phyloP scores from a whole-genome alignment of 2,113 vertebrate species.

The Zeus faber region DNA sequence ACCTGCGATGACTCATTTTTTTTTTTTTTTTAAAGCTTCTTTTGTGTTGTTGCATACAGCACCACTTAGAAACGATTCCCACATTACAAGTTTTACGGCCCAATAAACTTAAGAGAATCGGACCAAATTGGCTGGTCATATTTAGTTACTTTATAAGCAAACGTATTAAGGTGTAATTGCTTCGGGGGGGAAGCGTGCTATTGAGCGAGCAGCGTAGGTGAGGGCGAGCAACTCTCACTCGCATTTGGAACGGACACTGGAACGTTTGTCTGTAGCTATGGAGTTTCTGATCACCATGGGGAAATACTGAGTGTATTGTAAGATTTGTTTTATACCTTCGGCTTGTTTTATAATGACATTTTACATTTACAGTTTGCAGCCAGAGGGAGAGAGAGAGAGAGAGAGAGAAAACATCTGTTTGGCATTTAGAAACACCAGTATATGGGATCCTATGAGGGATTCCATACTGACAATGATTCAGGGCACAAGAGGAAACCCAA shows the following conservation, averaged over 20 bases:
- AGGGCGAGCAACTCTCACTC: constrained; percentile 42
- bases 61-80: constrained; percentile 67
- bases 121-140: constrained; percentile 65
- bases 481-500: constrained; percentile 43
- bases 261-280: constrained; percentile 47
- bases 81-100: constrained; percentile 66
- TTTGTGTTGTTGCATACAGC: constrained; percentile 66
- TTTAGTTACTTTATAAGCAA: constrained; percentile 73
- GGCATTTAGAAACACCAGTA: constrained; percentile 59
- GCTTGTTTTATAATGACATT: constrained; percentile 73
- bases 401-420: constrained; percentile 71
- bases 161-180: constrained; percentile 68
- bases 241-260: constrained; percentile 49
- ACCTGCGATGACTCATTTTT: constrained; percentile 50
- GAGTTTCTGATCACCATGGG: constrained; percentile 56
- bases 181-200: constrained; percentile 35
- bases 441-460: constrained; percentile 60
- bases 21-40: constrained; percentile 45
- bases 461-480: constrained; percentile 65
- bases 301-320: constrained; percentile 61
- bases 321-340: constrained; percentile 61
- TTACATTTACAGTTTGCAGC: constrained; percentile 63
- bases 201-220: constrained; percentile 51
- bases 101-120: constrained; percentile 72
- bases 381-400: constrained; percentile 17